Base-by-base conservation (phyloP, 2,888 invertebrate genomes). In the Andrena bucephala region DNA sequence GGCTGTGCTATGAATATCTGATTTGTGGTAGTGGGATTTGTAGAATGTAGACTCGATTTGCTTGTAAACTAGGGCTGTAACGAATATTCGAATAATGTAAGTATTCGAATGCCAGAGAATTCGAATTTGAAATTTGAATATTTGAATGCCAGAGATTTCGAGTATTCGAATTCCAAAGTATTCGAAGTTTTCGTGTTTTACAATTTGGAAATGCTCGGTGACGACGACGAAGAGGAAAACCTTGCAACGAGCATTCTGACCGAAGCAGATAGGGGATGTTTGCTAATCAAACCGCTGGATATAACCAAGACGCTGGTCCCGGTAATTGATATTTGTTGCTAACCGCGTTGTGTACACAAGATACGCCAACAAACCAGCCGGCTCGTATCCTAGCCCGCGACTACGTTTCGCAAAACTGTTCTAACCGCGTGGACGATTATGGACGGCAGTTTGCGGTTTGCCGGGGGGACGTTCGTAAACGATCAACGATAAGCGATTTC, bases 401-500 rank as follows among this genome's bases (percentile, higher is more conserved):
- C 66, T 62, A 68, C 71, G 66, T 87, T 84, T 76, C 81, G 85
- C 65, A 76, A 87, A 85, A 85, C 77, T 66, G 76, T 69, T 70
- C 78, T 71, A 83, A 83, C 85, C 82, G 69, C 83, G 80, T 48
- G 77, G 82, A 57, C 76, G 83, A 84, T 84, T 88, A 89, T 71
- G 83, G 82, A 65, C 84, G 80, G 85, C 82, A 87, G 89, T 88
- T 87, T 89, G 89, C 87, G 85, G 89, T 88, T 77, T 65, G 88
- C 88, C 84, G 72, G 83, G 72, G 27, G 83, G 84, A 85, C 83
- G 83, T 85, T 75, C 75, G 75, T 75, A 78, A 79, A 86, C 86
- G 87, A 86, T 89, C 85, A 80, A 80, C 87, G 89, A 88, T 89
- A 85, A 86, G 73, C 84, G 81, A 86, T 82, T 86, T 85, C 84